A percentile compares a stretch with the other conserved stretches of the same genome.
Evolutionary conservation across 2,888 invertebrate genomes (phyloP).

Genomic region (Harmothoe impar): DNA sequence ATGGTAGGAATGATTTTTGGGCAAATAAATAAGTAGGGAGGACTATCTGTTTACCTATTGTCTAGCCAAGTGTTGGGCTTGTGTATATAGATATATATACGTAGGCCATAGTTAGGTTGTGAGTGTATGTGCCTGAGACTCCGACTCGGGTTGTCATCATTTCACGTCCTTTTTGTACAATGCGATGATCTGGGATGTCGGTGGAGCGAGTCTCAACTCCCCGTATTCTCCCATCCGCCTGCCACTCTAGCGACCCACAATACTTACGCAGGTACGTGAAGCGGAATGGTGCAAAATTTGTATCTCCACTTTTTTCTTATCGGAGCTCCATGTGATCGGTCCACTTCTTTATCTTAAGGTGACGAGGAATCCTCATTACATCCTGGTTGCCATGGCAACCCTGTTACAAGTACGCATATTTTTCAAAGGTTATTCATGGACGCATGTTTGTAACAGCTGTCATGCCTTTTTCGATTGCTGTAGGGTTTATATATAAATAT

Average conservation of each 20-base stretch:
- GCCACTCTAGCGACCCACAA: conserved; percentile 13
- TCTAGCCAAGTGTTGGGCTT: background rate
- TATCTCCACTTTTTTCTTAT: conserved; percentile 45
- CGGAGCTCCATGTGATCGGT: conserved; percentile 46
- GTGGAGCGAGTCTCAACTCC: background rate
- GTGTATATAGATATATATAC: conserved; percentile 2
- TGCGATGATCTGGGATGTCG: conserved; percentile 23
- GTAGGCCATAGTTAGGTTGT: conserved; percentile 12
- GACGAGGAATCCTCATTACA: background rate
- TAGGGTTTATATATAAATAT: background rate
- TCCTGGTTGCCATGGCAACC: conserved; percentile 29
- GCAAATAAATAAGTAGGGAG: background rate
- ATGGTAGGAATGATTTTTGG: conserved; percentile 14
- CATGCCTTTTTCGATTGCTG: background rate
- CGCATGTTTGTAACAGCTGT: conserved; percentile 31
- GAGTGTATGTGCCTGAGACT: conserved; percentile 18
- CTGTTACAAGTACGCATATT: conserved; percentile 20
- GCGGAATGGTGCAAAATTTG: conserved; percentile 57
- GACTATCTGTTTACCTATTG: background rate
- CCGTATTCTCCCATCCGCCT: background rate
- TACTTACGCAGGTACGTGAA: conserved; percentile 52
- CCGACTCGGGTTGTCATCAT: conserved; percentile 11
- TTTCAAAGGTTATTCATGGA: conserved; percentile 37
- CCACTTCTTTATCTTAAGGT: conserved; percentile 12
- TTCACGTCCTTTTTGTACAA: conserved; percentile 22